Conservation (phyloP, 2,113 vertebrate species). For the Heliornis fulica region DNA sequence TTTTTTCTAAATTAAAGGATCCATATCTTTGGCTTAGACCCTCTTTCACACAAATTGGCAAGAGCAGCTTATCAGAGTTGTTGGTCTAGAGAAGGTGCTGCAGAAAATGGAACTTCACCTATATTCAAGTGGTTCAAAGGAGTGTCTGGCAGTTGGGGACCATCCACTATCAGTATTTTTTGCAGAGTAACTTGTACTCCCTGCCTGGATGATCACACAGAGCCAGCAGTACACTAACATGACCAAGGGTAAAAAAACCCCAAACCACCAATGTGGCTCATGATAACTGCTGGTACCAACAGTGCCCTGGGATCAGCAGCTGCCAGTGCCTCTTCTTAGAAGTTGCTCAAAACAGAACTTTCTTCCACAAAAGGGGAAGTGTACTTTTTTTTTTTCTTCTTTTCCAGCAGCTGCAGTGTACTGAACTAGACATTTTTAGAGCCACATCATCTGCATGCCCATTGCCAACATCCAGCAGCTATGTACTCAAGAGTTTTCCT, state of each 20-base stretch:
- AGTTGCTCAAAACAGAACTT: background rate
- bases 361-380: background rate
- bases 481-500: constrained; percentile 34
- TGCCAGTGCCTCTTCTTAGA: background rate
- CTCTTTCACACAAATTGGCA: background rate
- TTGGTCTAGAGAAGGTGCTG: background rate
- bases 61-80: background rate
- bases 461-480: constrained; percentile 10
- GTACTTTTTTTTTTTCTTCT: background rate
- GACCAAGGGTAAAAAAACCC: background rate
- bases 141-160: background rate
- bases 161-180: background rate
- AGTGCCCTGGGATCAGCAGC: background rate
- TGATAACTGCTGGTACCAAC: background rate
- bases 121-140: background rate
- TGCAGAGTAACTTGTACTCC: background rate
- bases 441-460: background rate
- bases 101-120: background rate
- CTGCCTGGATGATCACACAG: background rate
- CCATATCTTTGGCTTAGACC: background rate
- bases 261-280: fast-evolving
- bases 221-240: background rate
- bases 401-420: background rate
- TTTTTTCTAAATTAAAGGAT: background rate
- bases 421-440: background rate